Base-by-base conservation (phyloP, 2,113 vertebrate genomes). In the Rostratula benghalensis region DNA sequence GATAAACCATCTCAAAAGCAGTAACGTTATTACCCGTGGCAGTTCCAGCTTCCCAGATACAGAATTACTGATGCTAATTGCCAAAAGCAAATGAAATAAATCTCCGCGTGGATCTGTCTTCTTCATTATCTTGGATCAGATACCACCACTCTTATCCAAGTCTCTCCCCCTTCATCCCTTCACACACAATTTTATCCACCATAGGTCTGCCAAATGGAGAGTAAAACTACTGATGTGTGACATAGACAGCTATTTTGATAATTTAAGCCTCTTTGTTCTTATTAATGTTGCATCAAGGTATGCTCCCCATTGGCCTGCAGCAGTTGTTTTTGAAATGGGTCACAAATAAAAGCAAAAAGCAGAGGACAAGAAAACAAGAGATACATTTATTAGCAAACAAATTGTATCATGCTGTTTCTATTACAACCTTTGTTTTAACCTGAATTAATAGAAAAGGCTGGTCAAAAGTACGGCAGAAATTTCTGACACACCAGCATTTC, bases 161-260 rank as follows among this genome's bases (percentile, higher is more conserved):
- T 96, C 81, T 83, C 65, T 45, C 51, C 53, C 77, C 41, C 65
- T 79, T 83, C 70, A 69, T 88, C 82, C 78, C 82, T 94, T 90
- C 95, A 93, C 77, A 74, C 94, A 94, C 86, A 81, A 92, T 96
- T 93, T 95, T 96, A 94, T 95, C 89, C 56, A 80, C 87, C 41
- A 92, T 12, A 84, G 59, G 83, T 90, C 70, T 97, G 96, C 96
- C 96, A 97, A 96, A 94, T 63, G 57, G 80, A 97, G 96, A 97
- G 88, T 94, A 96, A 96, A 98, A 95, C 79, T 96, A 95, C 96
- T 80, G 75, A 94, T 53, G 92, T 95, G 95, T 95, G 95, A 96
- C 91, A 83, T 1, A 68, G 45, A 68, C 94, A 95, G 96, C 83
- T 92, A 96, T 89, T 94, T 92, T 69, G 30, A 91, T 39, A 74